Evolutionary conservation across 2,888 invertebrate genomes (phyloP).

Genomic region (Phengaris arion): DNA sequence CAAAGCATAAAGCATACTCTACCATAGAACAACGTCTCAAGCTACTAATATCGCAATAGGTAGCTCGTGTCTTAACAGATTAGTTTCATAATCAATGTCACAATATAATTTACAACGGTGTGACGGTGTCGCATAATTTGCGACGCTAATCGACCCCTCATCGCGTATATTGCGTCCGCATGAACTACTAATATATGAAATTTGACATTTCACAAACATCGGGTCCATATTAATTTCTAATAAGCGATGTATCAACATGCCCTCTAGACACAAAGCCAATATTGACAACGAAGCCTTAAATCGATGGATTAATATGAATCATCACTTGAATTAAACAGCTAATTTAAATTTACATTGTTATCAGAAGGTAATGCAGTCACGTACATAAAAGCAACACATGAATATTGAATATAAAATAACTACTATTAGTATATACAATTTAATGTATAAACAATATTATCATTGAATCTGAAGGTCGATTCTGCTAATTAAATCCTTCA

Average conservation of each 20-base stretch:
- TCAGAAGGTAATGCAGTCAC: no score
- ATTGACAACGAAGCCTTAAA: slow-evolving; percentile 6
- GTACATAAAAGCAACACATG: no score
- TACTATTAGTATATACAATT: no score
- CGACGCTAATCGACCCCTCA: slow-evolving; percentile 64
- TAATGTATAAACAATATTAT: no score
- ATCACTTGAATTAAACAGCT: slow-evolving; percentile 10
- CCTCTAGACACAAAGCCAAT: slow-evolving; percentile 21
- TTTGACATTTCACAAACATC: slow-evolving; percentile 28
- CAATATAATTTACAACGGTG: slow-evolving; percentile 24
- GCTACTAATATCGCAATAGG: not conserved
- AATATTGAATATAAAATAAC: no score
- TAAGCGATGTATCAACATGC: slow-evolving; percentile 14
- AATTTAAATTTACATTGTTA: slow-evolving; percentile 3
- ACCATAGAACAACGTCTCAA: not conserved
- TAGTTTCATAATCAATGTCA: slow-evolving; percentile 22
- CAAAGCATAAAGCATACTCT: not conserved
- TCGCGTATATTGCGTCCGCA: slow-evolving; percentile 62
- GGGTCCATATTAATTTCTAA: slow-evolving; percentile 19
- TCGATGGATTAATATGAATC: slow-evolving; percentile 14
- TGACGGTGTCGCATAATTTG: slow-evolving; percentile 43
- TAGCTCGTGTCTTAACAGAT: not conserved
- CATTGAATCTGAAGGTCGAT: no score
- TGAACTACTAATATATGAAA: slow-evolving; percentile 38
- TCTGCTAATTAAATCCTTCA: no score